A percentile compares a stretch with the other conserved stretches of the same genome.
phyloP scores from a whole-genome alignment of 2,888 invertebrate species.

The Drosophila anceps region DNA sequence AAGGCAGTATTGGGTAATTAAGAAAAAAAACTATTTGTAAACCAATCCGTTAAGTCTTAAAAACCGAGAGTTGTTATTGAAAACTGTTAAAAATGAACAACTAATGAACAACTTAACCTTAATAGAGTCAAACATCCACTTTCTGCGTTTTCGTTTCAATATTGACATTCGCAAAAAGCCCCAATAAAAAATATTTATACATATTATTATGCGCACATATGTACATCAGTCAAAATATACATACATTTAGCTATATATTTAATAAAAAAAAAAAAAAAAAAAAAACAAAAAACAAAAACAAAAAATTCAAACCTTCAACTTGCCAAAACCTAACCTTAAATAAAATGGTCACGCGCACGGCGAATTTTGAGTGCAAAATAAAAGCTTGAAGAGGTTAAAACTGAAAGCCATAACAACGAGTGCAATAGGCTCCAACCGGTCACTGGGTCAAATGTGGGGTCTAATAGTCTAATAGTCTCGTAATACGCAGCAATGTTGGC shows the following conservation, averaged over 20 bases:
- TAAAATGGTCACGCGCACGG: slow-evolving; percentile 10
- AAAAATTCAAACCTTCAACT: slow-evolving; percentile 68
- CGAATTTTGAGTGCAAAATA: slow-evolving; percentile 45
- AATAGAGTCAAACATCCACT: slow-evolving; percentile 9
- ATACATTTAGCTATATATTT: background rate
- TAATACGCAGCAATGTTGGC: background rate
- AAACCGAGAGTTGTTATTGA: slow-evolving; percentile 10
- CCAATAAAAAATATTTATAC: background rate
- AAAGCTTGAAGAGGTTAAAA: slow-evolving; percentile 37
- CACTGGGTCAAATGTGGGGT: slow-evolving; percentile 2
- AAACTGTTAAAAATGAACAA: slow-evolving; percentile 16
- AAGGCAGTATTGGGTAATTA: background rate
- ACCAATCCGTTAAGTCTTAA: background rate
- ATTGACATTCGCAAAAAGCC: slow-evolving; percentile 11
- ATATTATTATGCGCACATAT: background rate
- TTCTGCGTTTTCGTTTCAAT: slow-evolving; percentile 10
- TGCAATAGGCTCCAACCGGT: slow-evolving; percentile 1
- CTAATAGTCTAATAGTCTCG: background rate
- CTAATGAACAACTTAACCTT: slow-evolving; percentile 42
- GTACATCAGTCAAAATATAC: background rate
- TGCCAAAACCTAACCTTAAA: slow-evolving; percentile 25
- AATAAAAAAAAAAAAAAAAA: too few relatives aligned
- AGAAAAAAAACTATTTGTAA: background rate
- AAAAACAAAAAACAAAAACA: too few relatives aligned
- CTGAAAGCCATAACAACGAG: background rate